Base-by-base conservation (phyloP, 2,113 vertebrate species). In the Hyla sarda region DNA sequence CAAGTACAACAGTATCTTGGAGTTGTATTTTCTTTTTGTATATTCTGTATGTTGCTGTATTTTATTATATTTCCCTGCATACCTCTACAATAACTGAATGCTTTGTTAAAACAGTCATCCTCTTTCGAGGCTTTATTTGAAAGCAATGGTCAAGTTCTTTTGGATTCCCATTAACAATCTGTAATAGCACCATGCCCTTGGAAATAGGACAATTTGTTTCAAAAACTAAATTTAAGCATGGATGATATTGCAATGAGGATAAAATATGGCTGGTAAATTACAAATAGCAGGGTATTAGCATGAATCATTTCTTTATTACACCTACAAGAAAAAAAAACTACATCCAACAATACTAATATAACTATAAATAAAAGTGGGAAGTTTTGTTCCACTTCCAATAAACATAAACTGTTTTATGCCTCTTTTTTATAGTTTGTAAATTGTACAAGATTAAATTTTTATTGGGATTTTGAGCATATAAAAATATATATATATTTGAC, bases 221-320 rank as follows among this genome's bases (percentile, higher is more conserved):
- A 25, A 60, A 60, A 81, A 81, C 56, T n/a, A 65, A 77, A 77
- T 77, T 77, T 77, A 74, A 81, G 34, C 28, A 37, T 25, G 56
- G 58, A 13, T 65, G 37, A 62, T 65, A 41, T n/a, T 62, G 37
- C 37, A 81, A 65, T 65, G n/a, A 47, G n/a, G 25, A 60, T 81
- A 47, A 62, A 65, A 47, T 37, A 45, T 81, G 23, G 4, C 28
- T 9, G 41, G 78, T 65, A 62, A 81, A 65, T 81, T 62, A 62
- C 37, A 62, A 41, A 45, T 81, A 28, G 78, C n/a, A 62, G 34
- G 25, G 13, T 62, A 81, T 65, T 45, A 62, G 23, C 7, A 47
- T 62, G 56, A 81, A 47, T 81, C 56, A 65, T 62, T 41, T 62
- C 56, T 62, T 45, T 13, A 47, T 60, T 62, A n/a, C 65, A 54